Evolutionary conservation across 2,797 vertebrate genomes (phyloP).

Genomic region (Rhyacichthys aspro): DNA sequence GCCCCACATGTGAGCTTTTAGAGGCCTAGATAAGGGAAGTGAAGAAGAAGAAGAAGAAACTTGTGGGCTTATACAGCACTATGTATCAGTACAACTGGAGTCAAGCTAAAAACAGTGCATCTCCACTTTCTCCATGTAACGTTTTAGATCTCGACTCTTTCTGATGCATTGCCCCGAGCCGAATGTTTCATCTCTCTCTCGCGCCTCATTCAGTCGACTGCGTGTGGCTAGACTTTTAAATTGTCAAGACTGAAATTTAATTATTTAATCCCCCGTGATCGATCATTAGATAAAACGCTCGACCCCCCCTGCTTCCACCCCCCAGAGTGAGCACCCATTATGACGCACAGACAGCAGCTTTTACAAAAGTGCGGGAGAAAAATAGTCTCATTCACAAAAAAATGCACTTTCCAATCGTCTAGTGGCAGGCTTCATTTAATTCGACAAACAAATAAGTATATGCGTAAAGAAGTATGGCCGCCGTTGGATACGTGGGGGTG

Average conservation of each 20-base stretch:
- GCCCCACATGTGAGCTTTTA: conserved; percentile 43
- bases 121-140: conserved; percentile 35
- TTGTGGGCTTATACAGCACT: conserved; percentile 35
- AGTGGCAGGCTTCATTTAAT: conserved; percentile 68
- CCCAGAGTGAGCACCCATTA: conserved; percentile 33
- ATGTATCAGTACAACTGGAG: conserved; percentile 35
- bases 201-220: conserved; percentile 58
- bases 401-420: conserved; percentile 42
- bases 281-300: conserved; percentile 72
- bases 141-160: conserved; percentile 59
- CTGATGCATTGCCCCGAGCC: conserved; percentile 62
- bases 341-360: conserved; percentile 42
- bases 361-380: conserved; percentile 31
- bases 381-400: conserved; percentile 67
- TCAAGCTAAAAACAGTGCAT: conserved; percentile 33
- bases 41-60: conserved; percentile 31
- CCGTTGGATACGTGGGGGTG: conserved; percentile 31
- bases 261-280: conserved; percentile 75
- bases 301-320: conserved; percentile 6
- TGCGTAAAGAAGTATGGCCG: conserved; percentile 67
- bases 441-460: conserved; percentile 75
- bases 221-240: conserved; percentile 71
- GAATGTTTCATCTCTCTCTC: conserved; percentile 68
- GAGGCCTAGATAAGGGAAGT: conserved; percentile 42
- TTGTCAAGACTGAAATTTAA: conserved; percentile 73